Base-by-base conservation (phyloP, 1,140 invertebrate species). In the Drosophila ambigua region DNA sequence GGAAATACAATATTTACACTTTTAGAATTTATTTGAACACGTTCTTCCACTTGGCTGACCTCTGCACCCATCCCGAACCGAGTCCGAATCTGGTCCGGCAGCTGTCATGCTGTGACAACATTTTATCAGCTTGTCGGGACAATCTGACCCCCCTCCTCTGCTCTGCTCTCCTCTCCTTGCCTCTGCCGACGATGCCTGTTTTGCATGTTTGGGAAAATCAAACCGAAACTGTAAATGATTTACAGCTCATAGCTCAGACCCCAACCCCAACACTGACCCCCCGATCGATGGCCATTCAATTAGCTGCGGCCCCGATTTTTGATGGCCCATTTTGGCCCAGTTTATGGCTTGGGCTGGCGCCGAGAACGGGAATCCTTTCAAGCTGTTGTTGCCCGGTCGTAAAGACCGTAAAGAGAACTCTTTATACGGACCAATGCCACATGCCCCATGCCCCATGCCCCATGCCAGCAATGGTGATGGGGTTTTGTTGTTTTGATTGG, bases 1-100 rank as follows among this genome's bases (percentile, higher is more conserved):
- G 50, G 48, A 68, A 88, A 83, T 69, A 77, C 67, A 83, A 88
- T 88, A 88, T 87, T 88, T 88, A 77, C 79, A 69, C 75, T 82
- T 55, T 57, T 73, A 54, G 67, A 88, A 83, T 87, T 87, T 85
- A 72, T 85, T 85, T 85, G 62, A 81, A 82, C 82, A 82, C 83
- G 81, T 82, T 82, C 64, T 51, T 67, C 63, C 63, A 58, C 53
- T 64, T 62, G 55, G 55, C 68, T 44, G 69, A 54, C 72, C 66
- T 5, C 35, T 39, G 35, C 5, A 39, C 35, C 11, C 35, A 39
- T 39, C 35, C 35, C 11, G 13, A 39, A 11, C 44, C 2, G 16
- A 72, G 46, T 55, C 61, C 59, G 44, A 28, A 44, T 39, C 54
- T 48, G 65, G 57, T 4, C 68, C 15, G 48, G 24, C 82, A 88